A percentile compares a stretch with the other conserved stretches of the same genome.
These are phyloP conservation scores for Gymnoscelis rufifasciata DNA, from an alignment of 2,888 invertebrate genomes.

Conservation along the genomic window DNA sequence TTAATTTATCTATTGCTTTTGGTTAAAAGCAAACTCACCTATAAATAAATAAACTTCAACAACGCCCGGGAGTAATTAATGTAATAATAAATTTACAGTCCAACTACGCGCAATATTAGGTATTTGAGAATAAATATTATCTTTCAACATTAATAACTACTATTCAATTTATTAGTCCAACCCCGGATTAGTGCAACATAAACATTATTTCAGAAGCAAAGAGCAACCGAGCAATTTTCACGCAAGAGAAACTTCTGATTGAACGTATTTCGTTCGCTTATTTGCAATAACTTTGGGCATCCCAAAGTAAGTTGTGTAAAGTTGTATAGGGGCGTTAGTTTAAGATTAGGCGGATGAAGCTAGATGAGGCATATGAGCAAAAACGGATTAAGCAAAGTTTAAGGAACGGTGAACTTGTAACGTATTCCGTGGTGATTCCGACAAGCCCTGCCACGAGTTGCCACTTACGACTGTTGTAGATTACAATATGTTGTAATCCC, in stretches of 20 bases:
- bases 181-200: slow-evolving; percentile 1
- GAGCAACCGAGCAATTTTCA: slow-evolving; percentile 24
- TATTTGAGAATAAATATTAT: not conserved
- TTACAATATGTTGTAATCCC: too few relatives aligned
- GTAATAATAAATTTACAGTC: not conserved
- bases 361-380: slow-evolving; percentile 5
- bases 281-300: slow-evolving; percentile 47
- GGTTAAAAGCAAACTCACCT: not conserved
- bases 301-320: slow-evolving; percentile 40
- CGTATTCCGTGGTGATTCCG: too few relatives aligned
- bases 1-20: too few relatives aligned
- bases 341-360: slow-evolving; percentile 4
- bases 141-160: not conserved
- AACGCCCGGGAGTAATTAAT: too few relatives aligned
- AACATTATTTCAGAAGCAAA: slow-evolving; percentile 4
- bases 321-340: slow-evolving; percentile 1
- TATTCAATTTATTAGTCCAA: slow-evolving; percentile 3
- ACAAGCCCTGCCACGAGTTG: too few relatives aligned
- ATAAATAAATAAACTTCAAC: not conserved
- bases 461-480: too few relatives aligned
- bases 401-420: not conserved
- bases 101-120: too few relatives aligned
- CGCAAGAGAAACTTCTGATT: slow-evolving; percentile 43
- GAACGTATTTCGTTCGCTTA: slow-evolving; percentile 45
- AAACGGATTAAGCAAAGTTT: slow-evolving; percentile 2